Base-by-base conservation (phyloP, 2,113 vertebrate species). In the Ceyx cyanopectus region DNA sequence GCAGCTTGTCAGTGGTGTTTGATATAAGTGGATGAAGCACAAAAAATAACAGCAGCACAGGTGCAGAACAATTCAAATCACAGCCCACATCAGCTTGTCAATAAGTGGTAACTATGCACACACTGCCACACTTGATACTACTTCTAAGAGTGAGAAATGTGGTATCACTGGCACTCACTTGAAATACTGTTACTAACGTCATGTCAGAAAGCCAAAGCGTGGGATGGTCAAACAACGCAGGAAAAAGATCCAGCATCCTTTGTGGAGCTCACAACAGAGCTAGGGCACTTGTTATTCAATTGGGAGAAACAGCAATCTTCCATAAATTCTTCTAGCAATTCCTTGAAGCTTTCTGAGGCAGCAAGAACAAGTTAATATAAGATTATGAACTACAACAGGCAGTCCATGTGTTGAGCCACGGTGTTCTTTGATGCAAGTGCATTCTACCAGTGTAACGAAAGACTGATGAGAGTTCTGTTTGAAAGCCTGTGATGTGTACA, bases 21-120 rank as follows among this genome's bases (percentile, higher is more conserved):
- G 75, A n/a, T 87, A n/a, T 5, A 37, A 92, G 65, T n/a, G 69
- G 63, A 77, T 60, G 60, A 63, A 94, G 67, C 78, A 94, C 50
- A 92, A 79, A 80, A 89, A 62, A 29, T 76, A 79, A 48, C 34
- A 87, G 87, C 81, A 84, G 75, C 78, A 61, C 48, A 70, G 51
- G 0, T 91, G 67, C 79, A 66, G 72, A 92, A 91, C 67, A 70
- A 61, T 80, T 91, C 37, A 51, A 93, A 87, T 74, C 51, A 79
- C 45, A 92, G 84, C 78, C 70, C 70, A 46, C 27, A 56, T 51
- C 11, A 76, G 89, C 56, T 51, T 87, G 81, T 81, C 87, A 85
- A 4, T 76, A 63, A 91, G 81, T 50, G 72, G 72, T 56, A 82
- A 80, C 78, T 63, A 87, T 16, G 84, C 77, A 74, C 27, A 15